A percentile compares a stretch with the other conserved stretches of the same genome.
Evolutionary conservation across 2,797 vertebrate genomes (phyloP).

Genomic region (Chaenodraco wilsoni): DNA sequence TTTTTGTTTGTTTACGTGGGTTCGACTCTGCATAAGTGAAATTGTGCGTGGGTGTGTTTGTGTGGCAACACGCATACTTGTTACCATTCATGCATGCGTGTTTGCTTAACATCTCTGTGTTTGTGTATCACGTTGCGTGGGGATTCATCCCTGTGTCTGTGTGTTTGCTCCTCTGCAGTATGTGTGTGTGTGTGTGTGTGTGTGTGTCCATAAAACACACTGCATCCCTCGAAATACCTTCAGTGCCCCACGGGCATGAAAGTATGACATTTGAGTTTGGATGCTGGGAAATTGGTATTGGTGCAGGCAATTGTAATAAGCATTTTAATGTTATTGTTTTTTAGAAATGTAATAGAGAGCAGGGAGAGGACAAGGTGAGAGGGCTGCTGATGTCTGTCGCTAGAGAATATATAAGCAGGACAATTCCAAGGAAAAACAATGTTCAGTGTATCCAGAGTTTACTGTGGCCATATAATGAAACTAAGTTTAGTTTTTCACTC

Average conservation of each 20-base stretch:
- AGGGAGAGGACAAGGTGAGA: background rate
- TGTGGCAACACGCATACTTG: conserved; percentile 44
- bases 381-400: conserved; percentile 13
- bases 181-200: background rate
- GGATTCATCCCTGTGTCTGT: background rate
- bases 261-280: conserved; percentile 34
- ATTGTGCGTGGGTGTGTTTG: conserved; percentile 57
- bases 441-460: background rate
- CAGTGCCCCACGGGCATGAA: conserved; percentile 23
- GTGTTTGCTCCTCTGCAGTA: background rate
- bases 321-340: conserved; percentile 32
- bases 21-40: conserved; percentile 47
- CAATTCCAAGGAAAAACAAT: no score
- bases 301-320: conserved; percentile 34
- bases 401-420: conserved; percentile 3
- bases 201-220: conserved; percentile 17
- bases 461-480: background rate
- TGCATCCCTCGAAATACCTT: conserved; percentile 31
- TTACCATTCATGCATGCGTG: conserved; percentile 37
- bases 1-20: conserved; percentile 45
- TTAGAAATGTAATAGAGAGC: conserved; percentile 30
- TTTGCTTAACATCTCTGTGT: conserved; percentile 3
- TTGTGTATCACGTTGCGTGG: conserved; percentile 10
- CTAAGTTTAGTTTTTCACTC: background rate
- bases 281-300: conserved; percentile 44